phyloP scores from a whole-genome alignment of 2,797 vertebrate species.

The Myotis planiceps region DNA sequence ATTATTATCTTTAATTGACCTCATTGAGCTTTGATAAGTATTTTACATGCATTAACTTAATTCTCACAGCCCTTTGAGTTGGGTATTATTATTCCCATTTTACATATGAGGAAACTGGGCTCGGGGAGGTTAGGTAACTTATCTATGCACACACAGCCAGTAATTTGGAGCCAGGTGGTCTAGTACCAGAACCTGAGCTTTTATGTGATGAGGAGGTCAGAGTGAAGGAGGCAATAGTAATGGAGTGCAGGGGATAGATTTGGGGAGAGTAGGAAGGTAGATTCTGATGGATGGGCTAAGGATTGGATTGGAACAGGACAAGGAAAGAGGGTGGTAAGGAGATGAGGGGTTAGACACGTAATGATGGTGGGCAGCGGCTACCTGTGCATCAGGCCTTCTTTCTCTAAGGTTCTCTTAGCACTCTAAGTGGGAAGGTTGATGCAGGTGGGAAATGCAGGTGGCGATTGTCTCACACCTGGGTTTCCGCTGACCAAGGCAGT shows the following conservation, averaged over 20 bases:
- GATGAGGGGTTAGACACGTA: not conserved
- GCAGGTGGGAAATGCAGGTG: not conserved
- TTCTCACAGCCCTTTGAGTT: not conserved
- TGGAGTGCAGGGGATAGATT: not conserved
- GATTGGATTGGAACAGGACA: not conserved
- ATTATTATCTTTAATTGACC: not conserved
- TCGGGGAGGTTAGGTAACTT: not conserved
- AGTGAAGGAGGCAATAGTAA: not conserved
- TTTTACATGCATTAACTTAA: not conserved
- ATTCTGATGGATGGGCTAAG: not conserved
- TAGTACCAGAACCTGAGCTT: not conserved
- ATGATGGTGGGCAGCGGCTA: rapidly evolving
- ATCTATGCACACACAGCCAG: not conserved
- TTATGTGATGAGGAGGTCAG: not conserved
- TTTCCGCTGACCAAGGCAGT: not conserved
- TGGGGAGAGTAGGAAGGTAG: not conserved
- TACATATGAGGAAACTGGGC: not conserved
- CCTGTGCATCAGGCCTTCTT: not conserved
- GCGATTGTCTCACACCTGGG: not conserved
- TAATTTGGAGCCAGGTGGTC: not conserved
- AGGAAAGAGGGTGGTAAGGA: not conserved
- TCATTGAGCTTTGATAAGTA: not conserved
- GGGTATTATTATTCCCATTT: constrained; percentile 5
- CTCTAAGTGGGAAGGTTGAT: not conserved
- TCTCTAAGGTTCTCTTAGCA: not conserved